phyloP scores from a whole-genome alignment of 2,113 vertebrate genomes.

The Lagopus muta region DNA sequence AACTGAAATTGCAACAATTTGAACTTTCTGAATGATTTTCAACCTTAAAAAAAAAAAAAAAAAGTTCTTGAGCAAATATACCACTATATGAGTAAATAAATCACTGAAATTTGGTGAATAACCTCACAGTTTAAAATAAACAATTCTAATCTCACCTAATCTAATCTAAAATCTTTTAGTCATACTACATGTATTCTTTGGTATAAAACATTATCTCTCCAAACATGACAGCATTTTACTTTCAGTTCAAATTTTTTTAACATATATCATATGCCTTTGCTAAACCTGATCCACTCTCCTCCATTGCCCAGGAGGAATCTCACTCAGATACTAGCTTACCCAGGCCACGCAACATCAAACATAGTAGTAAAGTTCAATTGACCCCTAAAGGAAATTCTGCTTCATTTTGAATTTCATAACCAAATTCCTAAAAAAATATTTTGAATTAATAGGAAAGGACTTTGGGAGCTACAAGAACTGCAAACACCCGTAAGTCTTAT shows the following conservation, averaged over 20 bases:
- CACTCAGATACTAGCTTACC: background rate
- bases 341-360: background rate
- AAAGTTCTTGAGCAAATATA: background rate
- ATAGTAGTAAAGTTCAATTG: background rate
- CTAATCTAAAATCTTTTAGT: background rate
- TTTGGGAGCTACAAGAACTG: background rate
- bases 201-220: background rate
- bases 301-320: background rate
- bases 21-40: background rate
- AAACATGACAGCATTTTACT: background rate
- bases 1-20: background rate
- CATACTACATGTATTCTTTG: background rate
- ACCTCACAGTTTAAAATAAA: background rate
- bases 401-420: background rate
- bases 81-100: background rate
- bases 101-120: background rate
- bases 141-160: background rate
- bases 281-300: background rate
- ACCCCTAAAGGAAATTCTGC: background rate
- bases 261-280: fast-evolving
- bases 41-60: background rate
- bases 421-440: background rate
- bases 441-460: background rate
- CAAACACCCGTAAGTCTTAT: background rate
- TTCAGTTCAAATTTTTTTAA: background rate